Evolutionary conservation across 2,888 invertebrate genomes (phyloP).

Genomic region (Psococerastis gibbosa): DNA sequence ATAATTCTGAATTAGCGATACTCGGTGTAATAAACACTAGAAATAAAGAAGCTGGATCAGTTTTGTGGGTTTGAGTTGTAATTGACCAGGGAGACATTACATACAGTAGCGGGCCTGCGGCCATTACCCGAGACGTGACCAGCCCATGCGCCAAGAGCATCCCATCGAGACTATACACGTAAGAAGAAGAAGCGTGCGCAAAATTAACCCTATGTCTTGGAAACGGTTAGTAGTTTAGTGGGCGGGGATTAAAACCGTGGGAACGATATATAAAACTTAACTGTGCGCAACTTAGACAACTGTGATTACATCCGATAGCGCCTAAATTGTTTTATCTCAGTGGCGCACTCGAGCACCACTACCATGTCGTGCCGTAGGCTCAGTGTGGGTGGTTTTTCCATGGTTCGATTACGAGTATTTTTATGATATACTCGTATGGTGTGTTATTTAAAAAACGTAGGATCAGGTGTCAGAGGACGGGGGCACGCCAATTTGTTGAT

Average conservation of each 20-base stretch:
- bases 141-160: neutral
- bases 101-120: too few species aligned
- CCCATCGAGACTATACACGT: too few species aligned
- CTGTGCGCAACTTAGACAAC: neutral
- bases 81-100: too few species aligned
- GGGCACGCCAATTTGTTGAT: too few species aligned
- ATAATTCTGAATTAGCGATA: too few species aligned
- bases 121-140: neutral
- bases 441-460: too few species aligned
- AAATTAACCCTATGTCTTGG: neutral
- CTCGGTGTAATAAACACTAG: too few species aligned
- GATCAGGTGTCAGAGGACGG: too few species aligned
- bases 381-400: neutral
- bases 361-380: neutral
- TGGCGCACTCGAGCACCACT: neutral
- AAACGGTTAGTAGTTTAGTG: neutral
- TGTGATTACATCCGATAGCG: neutral
- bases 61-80: too few species aligned
- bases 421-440: too few species aligned
- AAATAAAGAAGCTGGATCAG: too few species aligned
- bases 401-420: too few species aligned
- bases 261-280: neutral
- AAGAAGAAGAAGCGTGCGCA: neutral
- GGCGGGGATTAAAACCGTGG: neutral
- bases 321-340: neutral